A percentile compares a stretch with the other conserved stretches of the same genome.
These are phyloP conservation scores for Pogonomyrmex barbatus DNA, from an alignment of 1,140 invertebrate species.

Conservation along the genomic window DNA sequence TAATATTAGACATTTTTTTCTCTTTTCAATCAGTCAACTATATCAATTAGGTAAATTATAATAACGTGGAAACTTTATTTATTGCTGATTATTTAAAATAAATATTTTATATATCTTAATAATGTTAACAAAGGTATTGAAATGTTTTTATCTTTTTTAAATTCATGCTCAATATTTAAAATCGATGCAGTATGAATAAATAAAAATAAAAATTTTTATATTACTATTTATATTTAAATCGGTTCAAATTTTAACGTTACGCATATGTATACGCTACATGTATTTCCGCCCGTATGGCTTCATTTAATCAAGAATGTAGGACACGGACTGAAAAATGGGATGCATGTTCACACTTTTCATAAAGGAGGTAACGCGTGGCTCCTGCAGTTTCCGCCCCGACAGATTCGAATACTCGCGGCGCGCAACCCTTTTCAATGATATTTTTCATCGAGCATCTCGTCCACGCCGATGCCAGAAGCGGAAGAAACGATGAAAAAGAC, in stretches of 20 bases:
- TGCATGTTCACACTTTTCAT: constrained; percentile 58
- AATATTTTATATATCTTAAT: not conserved
- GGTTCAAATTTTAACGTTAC: not conserved
- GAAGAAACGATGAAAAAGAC: constrained; percentile 70
- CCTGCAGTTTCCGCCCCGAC: constrained; percentile 39
- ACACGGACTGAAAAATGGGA: constrained; percentile 45
- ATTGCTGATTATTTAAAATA: not conserved
- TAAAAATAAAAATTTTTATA: constrained; percentile 5
- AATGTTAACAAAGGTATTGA: not conserved
- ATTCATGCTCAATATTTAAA: not conserved
- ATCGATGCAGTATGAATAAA: too few relatives aligned
- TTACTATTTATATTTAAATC: not conserved
- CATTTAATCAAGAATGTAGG: constrained; percentile 52
- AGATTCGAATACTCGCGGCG: constrained; percentile 45
- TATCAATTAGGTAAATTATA: not conserved
- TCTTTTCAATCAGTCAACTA: not conserved
- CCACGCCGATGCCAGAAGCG: constrained; percentile 34
- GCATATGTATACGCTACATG: not conserved
- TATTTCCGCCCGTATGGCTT: not conserved
- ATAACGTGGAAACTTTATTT: not conserved
- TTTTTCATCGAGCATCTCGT: constrained; percentile 47
- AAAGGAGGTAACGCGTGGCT: constrained; percentile 42
- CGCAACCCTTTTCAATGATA: constrained; percentile 51
- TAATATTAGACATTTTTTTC: not conserved
- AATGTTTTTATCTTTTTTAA: not conserved